phyloP scores from a whole-genome alignment of 2,113 vertebrate species.

The Istiophorus platypterus region DNA sequence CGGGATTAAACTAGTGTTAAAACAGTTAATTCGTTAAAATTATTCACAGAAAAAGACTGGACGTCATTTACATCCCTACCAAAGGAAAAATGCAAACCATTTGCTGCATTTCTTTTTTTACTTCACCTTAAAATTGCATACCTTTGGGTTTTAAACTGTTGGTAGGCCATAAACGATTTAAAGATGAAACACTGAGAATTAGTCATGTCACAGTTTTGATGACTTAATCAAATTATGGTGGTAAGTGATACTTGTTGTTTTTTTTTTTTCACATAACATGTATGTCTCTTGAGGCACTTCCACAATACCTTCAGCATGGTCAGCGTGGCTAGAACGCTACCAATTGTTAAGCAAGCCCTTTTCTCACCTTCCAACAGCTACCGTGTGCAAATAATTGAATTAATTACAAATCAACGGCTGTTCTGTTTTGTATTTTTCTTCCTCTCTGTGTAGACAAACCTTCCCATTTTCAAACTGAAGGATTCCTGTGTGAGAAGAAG shows the following conservation, averaged over 20 bases:
- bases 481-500: conserved; percentile 95
- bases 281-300: background rate
- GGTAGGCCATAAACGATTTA: background rate
- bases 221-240: background rate
- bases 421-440: background rate
- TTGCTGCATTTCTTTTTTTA: background rate
- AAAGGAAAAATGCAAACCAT: background rate
- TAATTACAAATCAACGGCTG: background rate
- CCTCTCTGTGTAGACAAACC: conserved; percentile 90
- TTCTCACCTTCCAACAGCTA: background rate
- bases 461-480: conserved; percentile 99
- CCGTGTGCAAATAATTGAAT: background rate
- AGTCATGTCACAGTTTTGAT: background rate
- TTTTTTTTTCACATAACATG: background rate
- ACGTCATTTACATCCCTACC: background rate
- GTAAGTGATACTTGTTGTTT: background rate
- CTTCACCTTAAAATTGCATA: background rate
- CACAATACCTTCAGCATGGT: background rate
- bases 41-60: background rate
- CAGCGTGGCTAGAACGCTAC: background rate
- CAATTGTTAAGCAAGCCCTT: background rate
- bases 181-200: background rate
- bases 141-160: background rate
- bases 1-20: background rate
- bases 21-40: too few species aligned